These are phyloP conservation scores for Mungos mungo DNA, from an alignment of 2,113 vertebrate genomes.

Conservation along the genomic window DNA sequence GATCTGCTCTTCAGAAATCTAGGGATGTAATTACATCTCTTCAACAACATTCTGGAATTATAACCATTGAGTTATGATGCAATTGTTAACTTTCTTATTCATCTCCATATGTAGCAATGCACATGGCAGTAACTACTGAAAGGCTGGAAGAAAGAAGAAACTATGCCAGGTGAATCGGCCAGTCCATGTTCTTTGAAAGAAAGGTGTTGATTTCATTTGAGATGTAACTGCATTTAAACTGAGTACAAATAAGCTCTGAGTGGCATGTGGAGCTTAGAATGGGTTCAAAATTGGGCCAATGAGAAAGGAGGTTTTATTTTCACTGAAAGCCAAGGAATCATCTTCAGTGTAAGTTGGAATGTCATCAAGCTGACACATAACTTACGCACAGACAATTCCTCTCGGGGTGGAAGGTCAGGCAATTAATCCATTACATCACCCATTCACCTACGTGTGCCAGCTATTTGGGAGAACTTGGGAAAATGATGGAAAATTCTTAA, in stretches of 20 bases:
- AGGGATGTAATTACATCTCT: background rate
- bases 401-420: slow-evolving; percentile 55
- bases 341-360: slow-evolving; percentile 67
- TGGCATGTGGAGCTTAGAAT: background rate
- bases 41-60: background rate
- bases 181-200: background rate
- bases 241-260: background rate
- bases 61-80: background rate
- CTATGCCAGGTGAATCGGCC: background rate
- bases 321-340: slow-evolving; percentile 43
- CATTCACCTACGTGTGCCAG: slow-evolving; percentile 75
- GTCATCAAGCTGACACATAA: slow-evolving; percentile 52
- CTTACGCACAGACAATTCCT: slow-evolving; percentile 51
- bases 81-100: background rate
- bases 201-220: slow-evolving; percentile 10
- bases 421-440: slow-evolving; percentile 60
- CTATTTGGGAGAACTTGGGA: slow-evolving; percentile 73
- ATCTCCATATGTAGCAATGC: background rate
- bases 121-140: background rate
- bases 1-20: background rate
- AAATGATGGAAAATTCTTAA: slow-evolving; percentile 81
- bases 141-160: background rate
- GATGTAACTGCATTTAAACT: background rate
- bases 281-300: slow-evolving; percentile 58
- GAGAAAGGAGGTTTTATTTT: slow-evolving; percentile 60